These are phyloP conservation scores for Charina bottae DNA, from an alignment of 2,113 vertebrate species.

Conservation along the genomic window DNA sequence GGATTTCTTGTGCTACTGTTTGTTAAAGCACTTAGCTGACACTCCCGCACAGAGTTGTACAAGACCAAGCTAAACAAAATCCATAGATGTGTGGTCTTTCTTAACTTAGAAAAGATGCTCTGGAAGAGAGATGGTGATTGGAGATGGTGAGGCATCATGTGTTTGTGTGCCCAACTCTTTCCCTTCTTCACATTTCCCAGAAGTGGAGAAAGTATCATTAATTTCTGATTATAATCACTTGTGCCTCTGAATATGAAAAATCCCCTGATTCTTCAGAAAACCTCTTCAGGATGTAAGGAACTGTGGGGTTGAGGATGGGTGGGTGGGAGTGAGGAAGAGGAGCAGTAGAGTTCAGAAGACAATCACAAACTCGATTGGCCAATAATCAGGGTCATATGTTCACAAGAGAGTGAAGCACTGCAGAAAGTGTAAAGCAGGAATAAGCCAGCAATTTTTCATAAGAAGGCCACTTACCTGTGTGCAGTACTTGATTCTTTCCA, in stretches of 20 bases:
- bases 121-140: background rate
- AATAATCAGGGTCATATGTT: background rate
- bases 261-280: background rate
- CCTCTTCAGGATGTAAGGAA: background rate
- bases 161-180: background rate
- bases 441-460: background rate
- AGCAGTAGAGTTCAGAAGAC: background rate
- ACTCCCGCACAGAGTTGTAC: background rate
- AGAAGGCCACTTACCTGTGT: conserved; percentile 80
- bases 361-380: background rate
- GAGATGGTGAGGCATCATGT: background rate
- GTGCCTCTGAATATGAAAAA: background rate
- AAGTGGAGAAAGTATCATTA: background rate
- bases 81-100: background rate
- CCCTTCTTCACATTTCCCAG: background rate
- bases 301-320: background rate
- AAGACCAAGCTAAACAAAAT: background rate
- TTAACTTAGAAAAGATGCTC: background rate
- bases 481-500: conserved; percentile 89
- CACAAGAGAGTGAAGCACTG: background rate
- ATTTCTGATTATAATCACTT: background rate
- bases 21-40: background rate
- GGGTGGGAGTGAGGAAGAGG: background rate
- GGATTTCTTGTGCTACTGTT: background rate
- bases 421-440: background rate